Percentiles rank a stretch among this genome's conserved stretches.
phyloP scores from a whole-genome alignment of 2,113 vertebrate genomes.

The Garra rufa region DNA sequence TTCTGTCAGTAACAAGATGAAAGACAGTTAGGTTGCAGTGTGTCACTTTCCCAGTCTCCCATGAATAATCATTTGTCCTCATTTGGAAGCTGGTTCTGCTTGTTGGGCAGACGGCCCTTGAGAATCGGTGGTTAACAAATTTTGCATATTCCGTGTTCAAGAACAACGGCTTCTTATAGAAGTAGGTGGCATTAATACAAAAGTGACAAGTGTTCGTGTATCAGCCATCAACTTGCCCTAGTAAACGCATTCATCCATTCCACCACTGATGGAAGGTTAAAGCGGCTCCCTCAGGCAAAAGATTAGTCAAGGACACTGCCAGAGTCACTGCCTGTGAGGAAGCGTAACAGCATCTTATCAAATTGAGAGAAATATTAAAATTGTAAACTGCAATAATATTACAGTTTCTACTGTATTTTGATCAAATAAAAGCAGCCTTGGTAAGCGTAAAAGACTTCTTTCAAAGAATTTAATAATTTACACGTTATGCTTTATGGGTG shows the following conservation, averaged over 20 bases:
- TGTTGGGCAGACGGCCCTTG: background rate
- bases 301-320: constrained; percentile 39
- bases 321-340: background rate
- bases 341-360: constrained; percentile 9
- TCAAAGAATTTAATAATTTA: constrained; percentile 1
- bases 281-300: background rate
- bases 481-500: background rate
- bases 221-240: background rate
- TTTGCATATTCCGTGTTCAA: background rate
- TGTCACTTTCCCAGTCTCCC: constrained; percentile 2
- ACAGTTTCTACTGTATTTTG: background rate
- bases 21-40: background rate
- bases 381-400: background rate
- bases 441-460: background rate
- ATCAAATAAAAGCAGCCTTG: background rate
- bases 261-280: background rate
- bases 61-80: background rate
- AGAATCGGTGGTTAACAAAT: background rate
- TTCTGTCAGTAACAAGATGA: background rate
- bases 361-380: background rate
- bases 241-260: background rate
- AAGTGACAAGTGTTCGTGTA: constrained; percentile 34
- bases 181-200: constrained; percentile 54
- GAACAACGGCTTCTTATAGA: constrained; percentile 54
- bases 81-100: constrained; percentile 39